Evolutionary conservation across 2,888 invertebrate genomes (phyloP).

Genomic region (Perdita meconis): DNA sequence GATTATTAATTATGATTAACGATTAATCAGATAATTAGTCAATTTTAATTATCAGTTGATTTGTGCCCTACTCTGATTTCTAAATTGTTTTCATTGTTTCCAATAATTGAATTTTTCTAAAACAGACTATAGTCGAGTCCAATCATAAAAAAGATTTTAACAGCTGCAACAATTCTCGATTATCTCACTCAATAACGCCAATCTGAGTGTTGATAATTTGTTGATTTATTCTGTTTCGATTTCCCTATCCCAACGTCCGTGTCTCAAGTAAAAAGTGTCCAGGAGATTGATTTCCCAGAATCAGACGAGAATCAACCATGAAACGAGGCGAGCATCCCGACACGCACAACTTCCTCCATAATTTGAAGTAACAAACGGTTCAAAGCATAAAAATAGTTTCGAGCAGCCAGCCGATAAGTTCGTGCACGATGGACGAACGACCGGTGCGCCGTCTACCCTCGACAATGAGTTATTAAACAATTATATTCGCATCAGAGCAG

Average conservation of each 20-base stretch:
- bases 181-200: no score
- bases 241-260: background rate
- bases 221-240: no score
- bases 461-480: conserved; percentile 72
- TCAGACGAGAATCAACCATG: background rate
- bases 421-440: conserved; percentile 40
- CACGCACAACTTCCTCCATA: conserved; percentile 27
- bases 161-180: no score
- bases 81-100: no score
- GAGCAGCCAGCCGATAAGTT: conserved; percentile 26
- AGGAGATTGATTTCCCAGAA: background rate
- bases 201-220: no score
- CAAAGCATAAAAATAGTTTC: conserved; percentile 44
- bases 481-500: conserved; percentile 65
- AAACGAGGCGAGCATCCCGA: conserved; percentile 16
- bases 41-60: no score
- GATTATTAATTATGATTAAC: no score
- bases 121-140: no score
- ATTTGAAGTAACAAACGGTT: conserved; percentile 36
- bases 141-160: no score
- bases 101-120: no score
- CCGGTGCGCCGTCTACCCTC: conserved; percentile 56
- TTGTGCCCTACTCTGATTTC: no score
- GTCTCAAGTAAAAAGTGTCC: background rate
- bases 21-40: no score